Evolutionary conservation across 2,797 vertebrate genomes (phyloP), one percentile per base, ranked within the genome.

Genomic region (Chrysocyon brachyurus): DNA sequence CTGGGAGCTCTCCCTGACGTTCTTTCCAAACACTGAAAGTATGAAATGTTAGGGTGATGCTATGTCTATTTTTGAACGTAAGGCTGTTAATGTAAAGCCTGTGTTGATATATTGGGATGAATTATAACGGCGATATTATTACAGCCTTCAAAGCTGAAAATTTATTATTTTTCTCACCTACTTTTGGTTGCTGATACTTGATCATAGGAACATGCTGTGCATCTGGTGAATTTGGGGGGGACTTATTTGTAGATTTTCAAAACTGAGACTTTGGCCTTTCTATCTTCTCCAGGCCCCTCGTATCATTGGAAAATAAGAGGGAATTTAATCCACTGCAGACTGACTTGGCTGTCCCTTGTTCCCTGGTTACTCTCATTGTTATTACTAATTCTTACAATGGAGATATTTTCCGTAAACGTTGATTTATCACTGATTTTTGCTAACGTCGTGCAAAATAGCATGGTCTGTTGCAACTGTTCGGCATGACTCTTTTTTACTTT

Each of bases 111-210:
- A 98, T 97, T 95, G 97, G 95, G 98, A 96, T 96, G 97, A 98
- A 97, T 83, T 97, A 97, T 95, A 93, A 84, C 97, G 97, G 98
- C 95, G 96, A 97, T 98, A 97, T 97, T 98, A 97, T 98, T 97
- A 98, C 97, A 98, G 96, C 96, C 86, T 56, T 89, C 96, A 66
- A 97, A 98, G 98, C 98, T 94, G 98, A 96, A 98, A 97, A 98
- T 98, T 98, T 98, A 98, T 98, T 98, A 96, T 98, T 98, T 98
- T 98, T 98, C 98, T 98, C 98, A 96, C 98, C 98, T 98, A 93
- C 97, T 98, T 98, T 97, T 96, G 97, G 98, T 98, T 97, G 97
- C 78, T 97, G 97, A 95, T 96, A 96, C 97, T 95, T 98, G 98
- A 97, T 98, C 97, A 33, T 90, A 95, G 97, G 97, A 98, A 96